Base-by-base conservation (phyloP, 1,140 invertebrate species). In the Centruroides vittatus region DNA sequence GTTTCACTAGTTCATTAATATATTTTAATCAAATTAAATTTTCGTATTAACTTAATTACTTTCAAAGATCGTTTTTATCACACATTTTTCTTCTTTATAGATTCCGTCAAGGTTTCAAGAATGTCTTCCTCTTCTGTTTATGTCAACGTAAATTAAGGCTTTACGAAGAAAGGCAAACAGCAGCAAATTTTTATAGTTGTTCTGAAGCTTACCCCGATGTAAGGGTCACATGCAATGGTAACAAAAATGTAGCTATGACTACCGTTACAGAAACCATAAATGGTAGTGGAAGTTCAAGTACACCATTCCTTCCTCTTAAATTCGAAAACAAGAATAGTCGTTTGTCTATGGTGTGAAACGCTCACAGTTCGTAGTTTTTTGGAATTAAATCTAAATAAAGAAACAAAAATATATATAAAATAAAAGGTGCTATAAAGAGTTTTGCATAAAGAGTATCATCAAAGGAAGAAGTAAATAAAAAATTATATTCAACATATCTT, bases 31-130 rank as follows among this genome's bases (percentile, higher is more conserved):
- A 23, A 23, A 23, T 23, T 23, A 23, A 23, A 23, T 23, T 23
- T 23, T 23, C 23, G 23, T 23, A 23, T 23, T 23, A 23, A 23
- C 1, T 23, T 23, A 23, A 23, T 23, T 23, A 23, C 23, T 23
- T 23, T 23, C 0, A 23, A 23, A 23, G 2, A 23, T 23, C 60
- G 35, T 61, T 61, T 23, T 49, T 58, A 34, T 54, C 2, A 58
- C 35, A 47, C 59, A 46, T 47, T 60, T 58, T 61, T 61, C 10
- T 47, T 59, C 58, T 60, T 58, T 64, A 23, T 72, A 93, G 89
- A 74, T 93, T 93, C 75, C 80, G 89, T 47, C 80, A 86, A 67
- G 89, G 89, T 5, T 92, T 92, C 73, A 87, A 87, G 64, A 83
- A 87, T 71, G 87, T 90, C 69, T 91, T 93, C 72, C 83, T 83